These are phyloP conservation scores for Malurus melanocephalus DNA, from an alignment of 2,113 vertebrate genomes.

Conservation along the genomic window DNA sequence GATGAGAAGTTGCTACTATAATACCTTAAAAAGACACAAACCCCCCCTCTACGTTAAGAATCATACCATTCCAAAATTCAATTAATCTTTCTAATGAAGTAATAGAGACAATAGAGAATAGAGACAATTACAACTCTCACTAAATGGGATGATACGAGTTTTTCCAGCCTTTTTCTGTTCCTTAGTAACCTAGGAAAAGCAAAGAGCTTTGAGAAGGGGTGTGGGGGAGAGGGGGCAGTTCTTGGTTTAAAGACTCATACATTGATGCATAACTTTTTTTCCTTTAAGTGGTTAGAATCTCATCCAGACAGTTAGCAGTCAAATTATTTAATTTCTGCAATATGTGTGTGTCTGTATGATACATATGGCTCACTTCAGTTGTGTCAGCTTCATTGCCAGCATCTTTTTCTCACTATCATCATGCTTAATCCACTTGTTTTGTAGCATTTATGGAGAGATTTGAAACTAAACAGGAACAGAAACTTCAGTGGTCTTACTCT, in stretches of 20 bases:
- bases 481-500: not conserved
- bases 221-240: rapidly evolving
- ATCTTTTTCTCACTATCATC: not conserved
- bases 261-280: not conserved
- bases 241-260: not conserved
- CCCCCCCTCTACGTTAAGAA: rapidly evolving
- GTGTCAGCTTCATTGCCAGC: not conserved
- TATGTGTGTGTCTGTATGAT: rapidly evolving
- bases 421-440: not conserved
- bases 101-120: not conserved
- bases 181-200: not conserved
- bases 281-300: not conserved
- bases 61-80: not conserved
- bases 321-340: not conserved
- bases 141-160: not conserved
- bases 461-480: not conserved
- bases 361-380: not conserved
- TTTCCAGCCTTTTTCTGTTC: not conserved
- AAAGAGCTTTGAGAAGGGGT: not conserved
- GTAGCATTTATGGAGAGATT: not conserved
- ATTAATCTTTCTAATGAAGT: not conserved
- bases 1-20: not conserved
- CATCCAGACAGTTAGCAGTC: not conserved
- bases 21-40: not conserved
- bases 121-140: not conserved